Conservation (phyloP, 2,888 invertebrate genomes). For the Eupsilia transversa region DNA sequence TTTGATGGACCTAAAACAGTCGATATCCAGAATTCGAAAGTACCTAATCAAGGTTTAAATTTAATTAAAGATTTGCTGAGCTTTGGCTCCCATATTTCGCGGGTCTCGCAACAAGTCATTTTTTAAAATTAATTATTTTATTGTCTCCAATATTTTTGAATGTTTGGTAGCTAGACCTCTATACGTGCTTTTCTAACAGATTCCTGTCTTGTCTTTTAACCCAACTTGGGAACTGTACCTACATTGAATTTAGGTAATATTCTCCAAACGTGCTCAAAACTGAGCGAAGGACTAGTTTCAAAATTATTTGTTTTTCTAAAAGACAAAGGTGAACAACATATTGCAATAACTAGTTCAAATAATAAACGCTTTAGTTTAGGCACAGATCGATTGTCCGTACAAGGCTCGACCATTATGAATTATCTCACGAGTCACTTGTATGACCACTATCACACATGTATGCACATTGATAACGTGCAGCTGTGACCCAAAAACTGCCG, state of each 20-base stretch:
- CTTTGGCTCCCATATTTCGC: background rate
- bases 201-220: no score
- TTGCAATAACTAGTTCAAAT: conserved; percentile 42
- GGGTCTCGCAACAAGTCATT: background rate
- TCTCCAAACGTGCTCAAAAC: background rate
- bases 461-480: conserved; percentile 83
- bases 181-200: background rate
- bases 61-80: background rate
- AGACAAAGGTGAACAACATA: conserved; percentile 41
- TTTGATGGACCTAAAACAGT: background rate
- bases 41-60: background rate
- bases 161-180: background rate
- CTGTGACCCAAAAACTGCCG: conserved; percentile 87
- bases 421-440: conserved; percentile 71
- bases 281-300: background rate
- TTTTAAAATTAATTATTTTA: no score
- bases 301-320: background rate
- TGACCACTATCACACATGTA: conserved; percentile 79
- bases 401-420: conserved; percentile 79
- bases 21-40: background rate
- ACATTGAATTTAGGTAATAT: background rate
- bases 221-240: no score
- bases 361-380: conserved; percentile 47
- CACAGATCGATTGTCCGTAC: conserved; percentile 65
- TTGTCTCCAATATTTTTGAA: conserved; percentile 7